Evolutionary conservation across 2,888 invertebrate species (phyloP), one percentile per base, ranked within the genome.

Genomic region (Anthoptus insignis): DNA sequence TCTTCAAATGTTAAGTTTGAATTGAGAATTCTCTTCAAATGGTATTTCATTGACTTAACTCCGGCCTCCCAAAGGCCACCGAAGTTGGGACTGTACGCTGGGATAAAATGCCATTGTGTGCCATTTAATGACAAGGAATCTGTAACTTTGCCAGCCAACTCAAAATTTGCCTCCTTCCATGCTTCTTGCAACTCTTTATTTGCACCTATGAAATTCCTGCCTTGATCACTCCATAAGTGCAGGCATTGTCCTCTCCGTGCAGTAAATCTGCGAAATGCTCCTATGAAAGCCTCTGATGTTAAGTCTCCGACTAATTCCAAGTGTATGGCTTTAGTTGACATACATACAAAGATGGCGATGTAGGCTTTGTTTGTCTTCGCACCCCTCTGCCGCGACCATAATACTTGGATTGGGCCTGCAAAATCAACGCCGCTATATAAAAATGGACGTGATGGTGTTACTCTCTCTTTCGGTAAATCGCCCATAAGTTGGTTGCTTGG

Each of bases 161-260:
- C n/a, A n/a, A n/a, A n/a, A n/a, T n/a, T n/a, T n/a, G n/a, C n/a
- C n/a, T n/a, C n/a, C n/a, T n/a, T n/a, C n/a, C n/a, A n/a, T n/a
- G n/a, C n/a, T n/a, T n/a, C n/a, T n/a, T n/a, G n/a, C n/a, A n/a
- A n/a, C n/a, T n/a, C n/a, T n/a, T n/a, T n/a, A n/a, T n/a, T n/a
- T n/a, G n/a, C n/a, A n/a, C n/a, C n/a, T 27, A 27, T 39, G 34
- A 72, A 72, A 32, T 66, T 72, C 45, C 67, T 50, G 8, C 71
- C 73, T 49, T 69, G 65, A 21, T 73, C 70, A 29, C 69, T 71
- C 67, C 68, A 70, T 0, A 72, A 7, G 8, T 69, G 16, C 0
- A 16, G 21, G 54, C 73, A 74, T 27, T 58, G 59, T 0, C 75
- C 75, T 69, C 75, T 29, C 47, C 77, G 29, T 0, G 75, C 37